Evolutionary conservation across 2,888 invertebrate genomes (phyloP).

Genomic region (Ashinkailepas kermadecensis): DNA sequence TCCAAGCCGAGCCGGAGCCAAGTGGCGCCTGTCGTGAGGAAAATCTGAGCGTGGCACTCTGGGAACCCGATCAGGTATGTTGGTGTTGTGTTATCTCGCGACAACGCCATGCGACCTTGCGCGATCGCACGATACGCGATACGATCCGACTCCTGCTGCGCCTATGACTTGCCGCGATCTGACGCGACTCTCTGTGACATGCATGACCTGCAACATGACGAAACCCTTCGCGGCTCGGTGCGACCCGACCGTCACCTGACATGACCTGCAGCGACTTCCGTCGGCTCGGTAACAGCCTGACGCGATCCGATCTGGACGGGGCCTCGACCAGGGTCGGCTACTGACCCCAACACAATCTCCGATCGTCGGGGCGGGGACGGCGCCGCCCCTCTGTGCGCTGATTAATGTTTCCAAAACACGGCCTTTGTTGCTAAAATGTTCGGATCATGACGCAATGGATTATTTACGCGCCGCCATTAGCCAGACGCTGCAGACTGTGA

Average conservation of each 20-base stretch:
- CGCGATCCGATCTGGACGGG: too few species aligned
- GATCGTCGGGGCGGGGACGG: too few species aligned
- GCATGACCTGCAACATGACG: background rate
- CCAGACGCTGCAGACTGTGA: background rate
- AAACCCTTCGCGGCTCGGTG: background rate
- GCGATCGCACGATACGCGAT: too few species aligned
- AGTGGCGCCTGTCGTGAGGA: too few species aligned
- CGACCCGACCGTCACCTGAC: background rate
- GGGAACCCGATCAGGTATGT: too few species aligned
- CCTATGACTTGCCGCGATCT: background rate
- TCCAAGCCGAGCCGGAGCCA: too few species aligned
- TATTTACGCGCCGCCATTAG: background rate
- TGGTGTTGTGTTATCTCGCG: too few species aligned
- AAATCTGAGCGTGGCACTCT: too few species aligned
- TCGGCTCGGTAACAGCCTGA: background rate
- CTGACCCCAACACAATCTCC: too few species aligned
- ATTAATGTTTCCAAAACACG: background rate
- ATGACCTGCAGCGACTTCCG: background rate
- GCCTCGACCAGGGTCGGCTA: too few species aligned
- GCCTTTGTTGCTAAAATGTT: conserved; percentile 9
- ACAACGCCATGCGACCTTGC: too few species aligned
- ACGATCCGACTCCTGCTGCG: too few species aligned
- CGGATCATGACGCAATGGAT: conserved; percentile 11
- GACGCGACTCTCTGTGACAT: background rate
- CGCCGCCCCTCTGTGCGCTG: background rate